Base-by-base conservation (phyloP, 2,797 vertebrate genomes). In the Chiloscyllium punctatum region DNA sequence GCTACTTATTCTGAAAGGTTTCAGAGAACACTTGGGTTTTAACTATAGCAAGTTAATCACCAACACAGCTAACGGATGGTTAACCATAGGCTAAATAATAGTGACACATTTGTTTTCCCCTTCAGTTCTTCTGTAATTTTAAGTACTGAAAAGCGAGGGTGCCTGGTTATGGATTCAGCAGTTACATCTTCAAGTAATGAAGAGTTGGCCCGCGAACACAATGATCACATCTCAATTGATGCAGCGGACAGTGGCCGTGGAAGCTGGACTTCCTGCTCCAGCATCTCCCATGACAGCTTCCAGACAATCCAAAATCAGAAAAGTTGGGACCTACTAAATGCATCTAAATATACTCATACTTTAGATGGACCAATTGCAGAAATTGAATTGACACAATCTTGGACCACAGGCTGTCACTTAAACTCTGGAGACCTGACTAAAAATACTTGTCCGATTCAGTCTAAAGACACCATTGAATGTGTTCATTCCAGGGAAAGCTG, bases 181-280 rank as follows among this genome's bases (percentile, higher is more conserved):
- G 94, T 48, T 27, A 71, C 94, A 94, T 94, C 94, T 94, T 94
- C 94, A 97, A 99, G 98, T 84, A 98, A 96, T 0, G 99, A 99
- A 96, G 99, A 99, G 98, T 98, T 99, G 97, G 98, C 98, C 95
- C 98, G 98, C 0, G 98, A 99, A 48, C 98, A 98, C 92, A 96
- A 98, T 0, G 98, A 99, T 37, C 98, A 98, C 92, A 96, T 98
- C 96, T 97, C 97, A 0, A 96, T 98, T 33, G 99, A 99, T 97
- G 98, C 98, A 0, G 98, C 97, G 0, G 99, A 99, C 96, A 99
- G 99, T 21, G 99, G 99, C 69, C 98, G 98, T 18, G 99, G 99
- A 95, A 99, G 99, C 97, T 99, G 99, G 99, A 99, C 99, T 25
- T 99, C 99, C 23, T 99, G 98, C 97, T 99, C 99, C 9, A 99